Evolutionary conservation across 2,113 vertebrate genomes (phyloP), one percentile per base, ranked within the genome.

Genomic region (Pipra filicauda): DNA sequence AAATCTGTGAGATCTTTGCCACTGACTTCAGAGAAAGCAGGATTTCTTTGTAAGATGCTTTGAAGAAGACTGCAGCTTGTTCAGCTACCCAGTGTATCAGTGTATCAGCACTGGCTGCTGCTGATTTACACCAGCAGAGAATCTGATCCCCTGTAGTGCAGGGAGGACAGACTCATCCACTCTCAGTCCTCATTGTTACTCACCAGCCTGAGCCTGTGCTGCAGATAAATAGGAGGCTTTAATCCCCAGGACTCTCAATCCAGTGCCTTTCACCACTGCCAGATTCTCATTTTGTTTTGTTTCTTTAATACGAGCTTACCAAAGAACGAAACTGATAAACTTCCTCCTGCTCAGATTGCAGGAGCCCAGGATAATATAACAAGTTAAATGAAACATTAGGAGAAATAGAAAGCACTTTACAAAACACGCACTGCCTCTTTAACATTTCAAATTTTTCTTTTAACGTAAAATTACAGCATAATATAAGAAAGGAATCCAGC

Each of bases 391-490:
- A 95, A 96, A 96, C 95, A 96, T 96, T 90, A 96, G 89, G 82
- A 85, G 92, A 94, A 96, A 94, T 71, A 94, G 93, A 96, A 94
- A 64, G 27, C 57, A 73, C 88, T 97, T 94, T 52, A 96, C 78
- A 92, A 97, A 97, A 91, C 95, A 97, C 24, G 59, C 33, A 9
- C 91, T 86, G 93, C 83, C 95, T 97, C 97, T 98, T 98, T 98
- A 98, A 97, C 95, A 97, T 86, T 97, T 93, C 81, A 93, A 83
- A 95, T 96, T 96, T 96, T 96, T 95, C 96, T 97, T 98, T 97
- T 97, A 98, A 97, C 95, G 67, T 96, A 96, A 98, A 97, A 97
- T 98, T 97, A 96, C 61, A 80, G 95, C 88, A 91, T 96, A 97
- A 93, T 95, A 97, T 97, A 97, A 59, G 62, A 90, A 97, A 97